Percentiles rank a stretch among this genome's conserved stretches.
Conservation (phyloP, 1,140 invertebrate species). For the Onthophagus taurus region DNA sequence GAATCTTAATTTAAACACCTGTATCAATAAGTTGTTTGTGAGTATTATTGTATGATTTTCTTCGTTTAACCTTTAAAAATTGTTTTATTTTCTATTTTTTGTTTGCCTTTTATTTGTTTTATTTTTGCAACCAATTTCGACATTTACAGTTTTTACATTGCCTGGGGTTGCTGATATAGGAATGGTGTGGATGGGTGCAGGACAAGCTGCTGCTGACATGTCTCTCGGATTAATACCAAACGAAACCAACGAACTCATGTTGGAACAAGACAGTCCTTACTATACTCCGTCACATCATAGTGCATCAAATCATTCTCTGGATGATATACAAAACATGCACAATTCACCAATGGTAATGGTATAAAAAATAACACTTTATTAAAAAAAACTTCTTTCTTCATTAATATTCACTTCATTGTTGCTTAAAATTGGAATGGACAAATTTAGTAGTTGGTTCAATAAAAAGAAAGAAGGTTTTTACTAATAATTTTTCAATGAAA, state of each 20-base stretch:
- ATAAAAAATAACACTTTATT: conserved; percentile 37
- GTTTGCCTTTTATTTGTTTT: conserved; percentile 27
- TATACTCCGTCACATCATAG: conserved; percentile 43
- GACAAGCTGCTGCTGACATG: conserved; percentile 46
- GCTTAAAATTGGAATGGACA: no score
- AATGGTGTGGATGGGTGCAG: conserved; percentile 65
- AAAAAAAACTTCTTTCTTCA: conserved; percentile 31
- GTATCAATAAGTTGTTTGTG: no score
- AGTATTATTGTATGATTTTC: no score
- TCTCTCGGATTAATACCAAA: conserved; percentile 29
- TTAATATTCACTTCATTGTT: no score
- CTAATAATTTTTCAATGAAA: no score
- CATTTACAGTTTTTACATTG: conserved; percentile 37
- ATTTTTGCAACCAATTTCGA: conserved; percentile 21
- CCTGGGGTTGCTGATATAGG: conserved; percentile 52
- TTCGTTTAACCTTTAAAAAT: no score
- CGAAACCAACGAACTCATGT: conserved; percentile 37
- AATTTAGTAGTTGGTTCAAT: no score
- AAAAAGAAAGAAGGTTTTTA: no score
- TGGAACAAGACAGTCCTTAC: conserved; percentile 49
- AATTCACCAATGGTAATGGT: conserved; percentile 43
- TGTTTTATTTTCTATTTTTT: conserved; percentile 22
- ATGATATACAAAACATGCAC: conserved; percentile 47
- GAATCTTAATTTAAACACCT: no score
- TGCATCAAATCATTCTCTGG: conserved; percentile 43